A percentile compares a stretch with the other conserved stretches of the same genome.
Conservation (phyloP, 2,888 invertebrate genomes). For the Acronicta alni region DNA sequence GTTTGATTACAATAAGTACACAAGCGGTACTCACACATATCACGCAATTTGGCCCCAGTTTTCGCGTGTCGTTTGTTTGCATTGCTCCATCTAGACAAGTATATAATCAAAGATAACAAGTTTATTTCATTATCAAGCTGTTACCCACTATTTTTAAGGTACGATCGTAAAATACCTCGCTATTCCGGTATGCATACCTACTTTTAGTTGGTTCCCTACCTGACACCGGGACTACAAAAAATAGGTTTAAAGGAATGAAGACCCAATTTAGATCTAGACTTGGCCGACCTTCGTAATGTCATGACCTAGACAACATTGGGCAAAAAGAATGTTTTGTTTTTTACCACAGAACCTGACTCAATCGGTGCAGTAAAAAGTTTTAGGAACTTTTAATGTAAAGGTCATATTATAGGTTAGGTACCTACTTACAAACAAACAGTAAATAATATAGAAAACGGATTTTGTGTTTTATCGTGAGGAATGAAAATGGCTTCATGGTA, state of each 20-base stretch:
- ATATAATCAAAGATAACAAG: too few species aligned
- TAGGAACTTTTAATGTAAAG: conserved; percentile 5
- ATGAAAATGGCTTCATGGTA: too few species aligned
- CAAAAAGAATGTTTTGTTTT: conserved; percentile 52
- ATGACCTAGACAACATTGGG: conserved; percentile 69
- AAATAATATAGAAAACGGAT: too few species aligned
- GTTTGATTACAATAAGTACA: too few species aligned
- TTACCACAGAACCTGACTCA: conserved; percentile 22
- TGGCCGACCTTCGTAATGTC: conserved; percentile 70
- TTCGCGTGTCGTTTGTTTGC: too few species aligned
- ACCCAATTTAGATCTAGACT: conserved; percentile 62
- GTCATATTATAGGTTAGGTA: neutral
- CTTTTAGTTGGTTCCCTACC: conserved; percentile 34
- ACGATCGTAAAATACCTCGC: conserved; percentile 20
- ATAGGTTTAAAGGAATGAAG: conserved; percentile 58
- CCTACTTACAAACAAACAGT: too few species aligned
- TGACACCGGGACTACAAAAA: conserved; percentile 41
- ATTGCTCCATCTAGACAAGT: too few species aligned
- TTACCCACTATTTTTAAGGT: too few species aligned
- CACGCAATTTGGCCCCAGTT: too few species aligned
- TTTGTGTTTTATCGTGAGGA: too few species aligned
- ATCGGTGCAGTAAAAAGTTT: conserved; percentile 27
- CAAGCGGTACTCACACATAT: too few species aligned
- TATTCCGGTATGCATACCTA: conserved; percentile 10
- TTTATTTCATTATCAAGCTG: too few species aligned